These are phyloP conservation scores for Polia nebulosa DNA, from an alignment of 2,888 invertebrate species.

Conservation along the genomic window DNA sequence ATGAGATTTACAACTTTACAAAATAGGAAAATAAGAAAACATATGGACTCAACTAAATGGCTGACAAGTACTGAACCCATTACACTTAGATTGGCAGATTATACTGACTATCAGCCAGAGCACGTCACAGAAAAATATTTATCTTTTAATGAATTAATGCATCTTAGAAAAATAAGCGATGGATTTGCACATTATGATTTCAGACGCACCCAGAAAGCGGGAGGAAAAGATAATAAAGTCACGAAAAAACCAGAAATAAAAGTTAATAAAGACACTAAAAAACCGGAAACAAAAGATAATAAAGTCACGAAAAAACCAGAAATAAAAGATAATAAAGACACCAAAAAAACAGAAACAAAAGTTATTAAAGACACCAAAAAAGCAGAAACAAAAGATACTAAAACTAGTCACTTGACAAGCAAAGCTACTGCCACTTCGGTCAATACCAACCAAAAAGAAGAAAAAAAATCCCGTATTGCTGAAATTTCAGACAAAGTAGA, in stretches of 20 bases:
- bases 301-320: neutral
- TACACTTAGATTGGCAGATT: constrained; percentile 74
- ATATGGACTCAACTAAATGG: constrained; percentile 49
- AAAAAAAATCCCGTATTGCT: too few relatives aligned
- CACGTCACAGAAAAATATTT: constrained; percentile 83
- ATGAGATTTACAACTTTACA: constrained; percentile 82
- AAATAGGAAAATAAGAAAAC: constrained; percentile 69
- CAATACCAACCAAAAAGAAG: neutral
- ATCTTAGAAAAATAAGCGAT: constrained; percentile 80
- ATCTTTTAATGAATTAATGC: constrained; percentile 87
- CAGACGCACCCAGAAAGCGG: constrained; percentile 64
- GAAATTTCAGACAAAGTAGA: neutral
- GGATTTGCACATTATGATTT: constrained; percentile 67
- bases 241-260: neutral
- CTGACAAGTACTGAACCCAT: constrained; percentile 79
- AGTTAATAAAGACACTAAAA: neutral
- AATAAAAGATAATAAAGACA: too few relatives aligned
- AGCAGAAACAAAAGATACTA: neutral
- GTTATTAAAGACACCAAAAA: neutral
- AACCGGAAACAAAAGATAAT: neutral
- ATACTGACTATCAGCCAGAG: constrained; percentile 57
- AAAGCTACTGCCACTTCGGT: rapidly evolving
- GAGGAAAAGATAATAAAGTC: neutral
- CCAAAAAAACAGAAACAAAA: neutral
- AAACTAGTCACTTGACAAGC: too few relatives aligned